phyloP scores from a whole-genome alignment of 2,113 vertebrate species.

The Pongo abelii region DNA sequence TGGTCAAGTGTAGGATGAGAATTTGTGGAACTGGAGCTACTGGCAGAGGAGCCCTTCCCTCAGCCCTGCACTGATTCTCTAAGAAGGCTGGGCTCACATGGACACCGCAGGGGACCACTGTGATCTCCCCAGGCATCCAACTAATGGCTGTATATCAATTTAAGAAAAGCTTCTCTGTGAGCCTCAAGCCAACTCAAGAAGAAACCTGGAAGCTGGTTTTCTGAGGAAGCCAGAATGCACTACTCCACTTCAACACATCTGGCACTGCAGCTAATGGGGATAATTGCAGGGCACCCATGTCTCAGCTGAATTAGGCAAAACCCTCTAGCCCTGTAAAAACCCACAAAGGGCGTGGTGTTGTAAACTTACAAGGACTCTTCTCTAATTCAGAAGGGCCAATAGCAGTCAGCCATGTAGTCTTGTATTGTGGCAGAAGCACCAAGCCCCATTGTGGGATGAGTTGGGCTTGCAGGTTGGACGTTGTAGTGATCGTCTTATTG shows the following conservation, averaged over 20 bases:
- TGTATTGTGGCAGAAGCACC: neutral
- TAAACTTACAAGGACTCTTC: neutral
- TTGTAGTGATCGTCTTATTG: neutral
- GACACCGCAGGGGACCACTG: no score
- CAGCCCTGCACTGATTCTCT: neutral
- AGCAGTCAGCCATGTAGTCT: neutral
- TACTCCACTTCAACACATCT: fast-evolving
- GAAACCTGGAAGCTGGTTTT: neutral
- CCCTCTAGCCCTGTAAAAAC: neutral
- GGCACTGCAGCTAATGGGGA: neutral
- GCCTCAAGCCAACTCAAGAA: no score
- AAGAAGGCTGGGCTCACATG: fast-evolving
- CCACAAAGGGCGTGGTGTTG: neutral
- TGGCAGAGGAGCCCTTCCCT: neutral
- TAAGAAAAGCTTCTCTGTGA: neutral
- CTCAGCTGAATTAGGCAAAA: neutral
- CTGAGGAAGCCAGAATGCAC: neutral
- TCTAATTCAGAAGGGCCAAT: neutral
- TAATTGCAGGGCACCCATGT: neutral
- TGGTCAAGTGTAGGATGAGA: no score
- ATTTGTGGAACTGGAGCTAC: no score
- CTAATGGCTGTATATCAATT: no score
- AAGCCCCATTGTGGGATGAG: no score
- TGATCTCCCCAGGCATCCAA: neutral
- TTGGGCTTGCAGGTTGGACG: neutral